These are phyloP conservation scores for Nannoperca obscura DNA, from an alignment of 2,797 vertebrate genomes.

Conservation along the genomic window DNA sequence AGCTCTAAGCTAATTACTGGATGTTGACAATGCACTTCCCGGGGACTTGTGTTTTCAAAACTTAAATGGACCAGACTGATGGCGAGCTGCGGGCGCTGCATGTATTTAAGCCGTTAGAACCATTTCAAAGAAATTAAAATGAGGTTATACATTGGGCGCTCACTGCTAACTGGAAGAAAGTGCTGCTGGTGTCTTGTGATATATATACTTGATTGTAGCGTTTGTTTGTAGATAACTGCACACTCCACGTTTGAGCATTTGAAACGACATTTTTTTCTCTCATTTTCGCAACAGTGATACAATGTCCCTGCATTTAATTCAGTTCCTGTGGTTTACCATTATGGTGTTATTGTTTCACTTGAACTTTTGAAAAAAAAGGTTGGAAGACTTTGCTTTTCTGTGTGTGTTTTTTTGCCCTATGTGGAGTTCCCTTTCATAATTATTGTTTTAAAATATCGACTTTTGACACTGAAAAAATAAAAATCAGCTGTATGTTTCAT, in stretches of 20 bases:
- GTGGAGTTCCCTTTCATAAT: neutral
- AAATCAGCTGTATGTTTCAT: neutral
- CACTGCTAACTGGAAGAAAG: slow-evolving; percentile 6
- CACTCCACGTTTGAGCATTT: slow-evolving; percentile 29
- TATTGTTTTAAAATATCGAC: neutral
- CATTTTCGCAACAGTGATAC: slow-evolving; percentile 6
- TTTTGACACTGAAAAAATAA: neutral
- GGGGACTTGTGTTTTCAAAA: slow-evolving; percentile 44
- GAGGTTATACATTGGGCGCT: neutral
- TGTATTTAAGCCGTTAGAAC: slow-evolving; percentile 39
- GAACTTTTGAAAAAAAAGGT: neutral
- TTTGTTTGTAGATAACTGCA: slow-evolving; percentile 23
- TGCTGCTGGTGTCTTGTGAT: slow-evolving; percentile 14
- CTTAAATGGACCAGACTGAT: slow-evolving; percentile 43
- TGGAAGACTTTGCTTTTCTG: neutral
- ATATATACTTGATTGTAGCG: neutral
- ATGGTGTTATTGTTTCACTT: slow-evolving; percentile 18
- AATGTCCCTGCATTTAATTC: slow-evolving; percentile 35
- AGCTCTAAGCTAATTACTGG: slow-evolving; percentile 59
- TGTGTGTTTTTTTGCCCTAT: neutral
- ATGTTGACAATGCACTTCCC: slow-evolving; percentile 49
- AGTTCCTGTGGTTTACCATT: slow-evolving; percentile 19
- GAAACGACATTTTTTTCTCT: slow-evolving; percentile 23
- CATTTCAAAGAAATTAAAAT: slow-evolving; percentile 36
- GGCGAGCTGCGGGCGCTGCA: slow-evolving; percentile 24